These are phyloP conservation scores for Clamator glandarius DNA, from an alignment of 2,797 vertebrate species.

Conservation along the genomic window DNA sequence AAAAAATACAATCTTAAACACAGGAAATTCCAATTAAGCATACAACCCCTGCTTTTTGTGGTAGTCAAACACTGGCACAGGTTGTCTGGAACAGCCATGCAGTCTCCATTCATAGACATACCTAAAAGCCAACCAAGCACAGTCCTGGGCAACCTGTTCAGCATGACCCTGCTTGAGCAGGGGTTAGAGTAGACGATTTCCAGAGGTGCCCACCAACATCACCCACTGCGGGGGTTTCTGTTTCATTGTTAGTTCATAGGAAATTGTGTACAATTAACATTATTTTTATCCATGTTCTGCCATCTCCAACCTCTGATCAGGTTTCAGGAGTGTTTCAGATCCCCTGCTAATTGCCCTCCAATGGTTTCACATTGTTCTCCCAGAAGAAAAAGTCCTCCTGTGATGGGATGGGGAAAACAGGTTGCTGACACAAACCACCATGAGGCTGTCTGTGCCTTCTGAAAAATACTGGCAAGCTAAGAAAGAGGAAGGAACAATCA, in stretches of 20 bases:
- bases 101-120: not conserved
- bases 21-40: not conserved
- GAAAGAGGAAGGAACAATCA: not conserved
- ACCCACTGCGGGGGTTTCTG: not conserved
- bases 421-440: not conserved
- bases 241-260: not conserved
- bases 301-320: not conserved
- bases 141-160: not conserved
- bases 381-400: not conserved
- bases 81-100: not conserved
- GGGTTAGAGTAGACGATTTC: not conserved
- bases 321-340: not conserved
- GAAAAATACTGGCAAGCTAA: not conserved
- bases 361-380: not conserved
- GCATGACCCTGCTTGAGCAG: not conserved
- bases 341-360: not conserved
- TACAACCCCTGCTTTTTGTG: rapidly evolving
- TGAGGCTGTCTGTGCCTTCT: not conserved
- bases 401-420: not conserved
- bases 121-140: not conserved
- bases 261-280: not conserved
- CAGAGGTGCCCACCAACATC: not conserved
- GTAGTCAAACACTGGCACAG: not conserved
- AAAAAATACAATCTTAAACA: not conserved
- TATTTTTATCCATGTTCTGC: not conserved